A percentile compares a stretch with the other conserved stretches of the same genome.
Conservation (phyloP, 2,888 invertebrate species). For the Drosophila lutescens region DNA sequence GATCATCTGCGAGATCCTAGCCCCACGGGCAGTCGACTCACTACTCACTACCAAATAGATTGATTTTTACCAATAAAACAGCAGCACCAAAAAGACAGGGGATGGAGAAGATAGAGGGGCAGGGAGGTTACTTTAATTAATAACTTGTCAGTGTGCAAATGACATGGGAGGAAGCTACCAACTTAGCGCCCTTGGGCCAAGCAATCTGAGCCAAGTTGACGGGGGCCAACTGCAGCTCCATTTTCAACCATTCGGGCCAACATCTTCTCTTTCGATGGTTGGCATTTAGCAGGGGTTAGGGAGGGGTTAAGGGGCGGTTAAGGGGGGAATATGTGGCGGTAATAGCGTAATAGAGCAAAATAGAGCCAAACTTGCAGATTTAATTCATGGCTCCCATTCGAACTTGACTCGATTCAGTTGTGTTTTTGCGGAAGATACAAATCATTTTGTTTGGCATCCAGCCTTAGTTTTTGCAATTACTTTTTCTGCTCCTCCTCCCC, state of each 20-base stretch:
- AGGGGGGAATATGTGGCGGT: neutral
- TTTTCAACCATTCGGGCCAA: constrained; percentile 8
- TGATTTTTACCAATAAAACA: constrained; percentile 56
- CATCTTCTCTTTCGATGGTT: neutral
- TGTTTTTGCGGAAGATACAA: constrained; percentile 23
- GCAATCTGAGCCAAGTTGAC: constrained; percentile 54
- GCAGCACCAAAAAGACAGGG: neutral
- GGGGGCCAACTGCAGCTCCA: constrained; percentile 11
- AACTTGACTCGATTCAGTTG: constrained; percentile 1
- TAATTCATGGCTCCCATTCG: constrained; percentile 8
- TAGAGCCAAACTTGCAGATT: constrained; percentile 17
- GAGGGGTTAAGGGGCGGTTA: too few species aligned
- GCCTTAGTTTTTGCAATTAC: constrained; percentile 10
- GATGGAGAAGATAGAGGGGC: neutral
- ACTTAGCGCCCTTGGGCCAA: constrained; percentile 71
- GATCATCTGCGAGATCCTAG: constrained; percentile 15
- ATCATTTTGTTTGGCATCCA: constrained; percentile 5
- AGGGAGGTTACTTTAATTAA: constrained; percentile 73
- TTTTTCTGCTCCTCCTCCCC: neutral
- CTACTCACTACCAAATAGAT: constrained; percentile 31
- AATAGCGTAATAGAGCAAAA: constrained; percentile 19
- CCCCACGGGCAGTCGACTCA: constrained; percentile 13
- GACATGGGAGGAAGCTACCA: constrained; percentile 70
- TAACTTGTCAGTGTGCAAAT: constrained; percentile 82
- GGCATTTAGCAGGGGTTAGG: neutral